Evolutionary conservation across 2,797 vertebrate genomes (phyloP).

Genomic region (Acanthurus leucopareius): DNA sequence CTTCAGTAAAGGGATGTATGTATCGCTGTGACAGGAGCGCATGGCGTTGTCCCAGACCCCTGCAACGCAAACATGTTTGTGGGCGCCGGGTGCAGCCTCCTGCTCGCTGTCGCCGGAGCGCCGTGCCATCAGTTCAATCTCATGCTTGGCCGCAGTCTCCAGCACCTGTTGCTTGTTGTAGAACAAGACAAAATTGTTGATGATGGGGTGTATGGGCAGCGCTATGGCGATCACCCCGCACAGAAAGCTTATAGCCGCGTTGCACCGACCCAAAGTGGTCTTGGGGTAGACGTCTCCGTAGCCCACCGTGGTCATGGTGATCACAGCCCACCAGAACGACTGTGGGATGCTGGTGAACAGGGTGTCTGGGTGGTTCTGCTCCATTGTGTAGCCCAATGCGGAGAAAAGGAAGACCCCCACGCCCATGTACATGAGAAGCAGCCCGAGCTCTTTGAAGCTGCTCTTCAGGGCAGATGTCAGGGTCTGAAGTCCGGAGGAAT

Average conservation of each 20-base stretch:
- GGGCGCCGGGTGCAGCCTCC: constrained; percentile 25
- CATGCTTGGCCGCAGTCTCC: constrained; percentile 95
- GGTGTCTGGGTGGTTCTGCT: constrained; percentile 96
- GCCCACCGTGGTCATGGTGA: constrained; percentile 99
- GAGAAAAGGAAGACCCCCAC: constrained; percentile 98
- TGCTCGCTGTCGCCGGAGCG: constrained; percentile 82
- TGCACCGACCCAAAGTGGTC: constrained; percentile 95
- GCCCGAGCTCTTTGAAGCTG: constrained; percentile 95
- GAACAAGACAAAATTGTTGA: constrained; percentile 98
- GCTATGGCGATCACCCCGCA: constrained; percentile 98
- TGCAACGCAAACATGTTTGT: constrained; percentile 49
- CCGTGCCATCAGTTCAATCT: constrained; percentile 95
- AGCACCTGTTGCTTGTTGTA: constrained; percentile 98
- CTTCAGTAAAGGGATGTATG: constrained; percentile 89
- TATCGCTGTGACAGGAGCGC: constrained; percentile 88
- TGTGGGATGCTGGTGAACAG: constrained; percentile 99
- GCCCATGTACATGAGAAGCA: constrained; percentile 98
- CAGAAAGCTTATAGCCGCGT: constrained; percentile 97
- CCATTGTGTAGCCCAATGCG: constrained; percentile 97
- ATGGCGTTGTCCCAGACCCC: constrained; percentile 64
- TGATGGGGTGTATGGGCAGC: constrained; percentile 97
- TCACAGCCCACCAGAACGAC: constrained; percentile 99
- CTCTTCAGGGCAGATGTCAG: constrained; percentile 96
- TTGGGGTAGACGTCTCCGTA: constrained; percentile 99
- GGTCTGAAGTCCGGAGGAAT: constrained; percentile 96